Evolutionary conservation across 2,888 invertebrate species (phyloP), one percentile per base, ranked within the genome.

Genomic region (Hirtodrosophila alboralis): DNA sequence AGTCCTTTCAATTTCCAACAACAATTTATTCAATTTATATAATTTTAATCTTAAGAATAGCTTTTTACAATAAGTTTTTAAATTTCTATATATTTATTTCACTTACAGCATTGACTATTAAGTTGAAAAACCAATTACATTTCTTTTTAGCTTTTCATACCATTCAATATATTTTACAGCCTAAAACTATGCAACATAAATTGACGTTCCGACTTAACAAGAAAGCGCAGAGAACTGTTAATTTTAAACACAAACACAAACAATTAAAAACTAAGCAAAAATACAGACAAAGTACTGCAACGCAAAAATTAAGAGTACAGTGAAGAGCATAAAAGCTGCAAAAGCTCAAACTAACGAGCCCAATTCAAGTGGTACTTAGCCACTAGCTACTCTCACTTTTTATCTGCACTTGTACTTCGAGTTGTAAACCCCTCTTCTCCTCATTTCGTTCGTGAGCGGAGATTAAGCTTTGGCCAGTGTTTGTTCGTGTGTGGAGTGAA

Each of bases 241-340:
- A 69, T 81, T 81, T 78, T 52, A 63, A 72, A 75, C 67, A 79
- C 70, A 63, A 78, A 60, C 79, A 85, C 70, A 63, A 78, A 60
- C 79, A 85, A 83, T 81, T 81, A 78, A 85, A 77, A 75, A 77
- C 69, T 73, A 60, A 67, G 67, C 57, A 70, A 60, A n/a, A 48
- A 56, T 30, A 33, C 30, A 52, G 38, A 40, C 37, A 54, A 61
- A 73, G 37, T 37, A 43, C 23, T 60, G 48, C 48, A 57, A 26
- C 31, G 16, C 45, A 45, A 38, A 7, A 26, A 37, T 38, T 61
- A 73, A 81, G 75, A 81, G 83, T 37, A 36, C 40, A 31, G 0
- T 47, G 27, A 75, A 79, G 83, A 79, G 78, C 56, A 31, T 28
- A 14, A 74, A 63, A 78, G 75, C 58, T 61, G 28, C 4, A 9